Evolutionary conservation across 64 coral and sea anemone genomes (phyloP), one percentile per base, ranked within the genome.

Genomic region (Montipora capricornis): DNA sequence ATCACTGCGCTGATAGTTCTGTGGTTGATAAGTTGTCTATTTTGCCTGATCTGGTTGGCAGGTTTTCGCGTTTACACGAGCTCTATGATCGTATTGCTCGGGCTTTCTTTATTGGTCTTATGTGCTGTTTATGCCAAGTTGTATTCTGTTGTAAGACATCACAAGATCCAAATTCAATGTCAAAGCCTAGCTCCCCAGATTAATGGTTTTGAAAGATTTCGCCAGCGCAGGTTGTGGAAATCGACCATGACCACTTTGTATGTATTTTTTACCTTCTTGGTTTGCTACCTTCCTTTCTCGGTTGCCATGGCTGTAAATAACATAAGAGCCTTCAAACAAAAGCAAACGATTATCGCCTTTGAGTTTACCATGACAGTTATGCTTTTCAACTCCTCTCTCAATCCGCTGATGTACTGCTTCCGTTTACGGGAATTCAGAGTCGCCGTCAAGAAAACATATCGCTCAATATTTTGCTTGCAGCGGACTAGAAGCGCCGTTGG

Each of bases 221-320:
- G 80, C 14, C 44, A 16, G 10, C 60, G 64, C 16, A 20, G 80
- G 16, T 66, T 83, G 12, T 24, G 80, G 58, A 83, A 64, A 22
- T 83, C 80, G 3, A 58, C 80, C 13, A 46, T 83, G 12, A 83
- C 44, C 20, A 83, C 80, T 6, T 44, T 83, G 4, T 83, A 83
- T 15, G 80, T 83, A 8, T 83, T 83, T 50, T 83, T 83, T 17
- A 22, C 55, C 0, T 83, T 83, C 20, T 17, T 83, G 11, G 24
- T 83, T 5, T 83, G 80, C 12, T 83, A 83, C 55, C 80, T 83
- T 44, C 80, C 80, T 7, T 83, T 83, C 55, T 83, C 11, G 13
- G 20, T 44, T 0, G 12, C 26, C 8, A 66, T 58, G 5, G 57
- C 58, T 1, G 13, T 83, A 16, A 66, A 83, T 29, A 66, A 44